Base-by-base conservation (phyloP, 2,888 invertebrate genomes). In the Hyposoter dolosus region DNA sequence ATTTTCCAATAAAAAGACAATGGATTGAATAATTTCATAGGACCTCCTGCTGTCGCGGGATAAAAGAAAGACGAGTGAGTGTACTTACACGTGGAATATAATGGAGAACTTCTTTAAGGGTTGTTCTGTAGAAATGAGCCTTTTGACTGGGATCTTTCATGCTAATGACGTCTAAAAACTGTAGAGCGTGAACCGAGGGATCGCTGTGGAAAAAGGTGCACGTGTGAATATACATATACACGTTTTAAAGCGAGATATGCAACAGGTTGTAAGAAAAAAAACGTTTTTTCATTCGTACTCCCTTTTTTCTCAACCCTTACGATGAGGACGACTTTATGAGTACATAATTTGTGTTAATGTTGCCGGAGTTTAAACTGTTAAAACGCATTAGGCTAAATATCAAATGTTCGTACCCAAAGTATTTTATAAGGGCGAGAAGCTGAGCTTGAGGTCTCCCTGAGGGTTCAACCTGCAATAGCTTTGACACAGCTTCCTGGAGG, bases 131-230 rank as follows among this genome's bases (percentile, higher is more conserved):
- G 95, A 99, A 99, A 93, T 98, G 97, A 17, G 97, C 96, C 94
- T 98, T 98, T 93, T 98, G 97, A 82, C 96, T 96, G 0, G 98
- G 96, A 93, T 99, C 98, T 94, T 98, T 98, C 96, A 98, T 97
- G 91, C 97, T 97, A 92, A 99, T 97, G 86, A 98, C 97, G 94
- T 99, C 99, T 89, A 99, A 95, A 93, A 98, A 98, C 94, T 99
- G 98, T 90, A 99, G 96, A 19, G 98, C 98, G 90, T 97, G 97
- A 82, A 99, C 98, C 45, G 98, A 97, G 68, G 98, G 97, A 95
- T 99, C 99, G 91, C 98, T 98, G 94, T 88, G 93, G 63, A 56
- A 47, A 0, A 17, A 60, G 1, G 28, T 28, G 28, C 60, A 60
- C 15, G 6, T 15, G 60, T 60, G 47, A 76, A 80, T 10, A 66